These are phyloP conservation scores for Aleiodes testaceus DNA, from an alignment of 2,888 invertebrate genomes.

Conservation along the genomic window DNA sequence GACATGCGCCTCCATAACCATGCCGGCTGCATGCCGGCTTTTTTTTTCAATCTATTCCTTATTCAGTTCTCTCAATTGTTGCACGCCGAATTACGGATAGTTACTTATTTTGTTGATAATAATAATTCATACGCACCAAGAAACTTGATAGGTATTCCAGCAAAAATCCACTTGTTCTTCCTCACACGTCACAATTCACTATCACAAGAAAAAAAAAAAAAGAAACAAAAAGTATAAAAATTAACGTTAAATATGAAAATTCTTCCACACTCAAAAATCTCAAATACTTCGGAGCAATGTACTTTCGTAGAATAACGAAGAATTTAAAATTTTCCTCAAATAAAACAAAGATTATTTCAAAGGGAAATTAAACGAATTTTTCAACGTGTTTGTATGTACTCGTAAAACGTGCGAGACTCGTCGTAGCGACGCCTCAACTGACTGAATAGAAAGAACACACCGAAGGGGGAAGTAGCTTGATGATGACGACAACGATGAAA, in stretches of 20 bases:
- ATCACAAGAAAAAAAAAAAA: constrained; percentile 2
- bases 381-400: background rate
- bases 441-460: constrained; percentile 42
- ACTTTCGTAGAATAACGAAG: background rate
- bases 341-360: constrained; percentile 3
- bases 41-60: background rate
- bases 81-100: background rate
- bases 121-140: background rate
- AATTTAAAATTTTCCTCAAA: background rate
- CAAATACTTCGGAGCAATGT: background rate
- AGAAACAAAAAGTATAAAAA: too few species aligned
- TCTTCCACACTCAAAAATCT: background rate
- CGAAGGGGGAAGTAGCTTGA: constrained; percentile 22
- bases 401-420: constrained; percentile 38
- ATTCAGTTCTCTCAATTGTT: background rate
- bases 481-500: constrained; percentile 34
- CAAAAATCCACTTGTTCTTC: constrained; percentile 4
- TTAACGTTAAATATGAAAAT: background rate
- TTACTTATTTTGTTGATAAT: background rate
- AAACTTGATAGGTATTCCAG: background rate
- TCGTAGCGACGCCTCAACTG: constrained; percentile 44
- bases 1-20: constrained; percentile 49
- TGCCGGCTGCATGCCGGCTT: constrained; percentile 41
- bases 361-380: too few species aligned
- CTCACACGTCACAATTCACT: constrained; percentile 9